phyloP scores from a whole-genome alignment of 2,888 invertebrate genomes.

The Nasonia oneida region DNA sequence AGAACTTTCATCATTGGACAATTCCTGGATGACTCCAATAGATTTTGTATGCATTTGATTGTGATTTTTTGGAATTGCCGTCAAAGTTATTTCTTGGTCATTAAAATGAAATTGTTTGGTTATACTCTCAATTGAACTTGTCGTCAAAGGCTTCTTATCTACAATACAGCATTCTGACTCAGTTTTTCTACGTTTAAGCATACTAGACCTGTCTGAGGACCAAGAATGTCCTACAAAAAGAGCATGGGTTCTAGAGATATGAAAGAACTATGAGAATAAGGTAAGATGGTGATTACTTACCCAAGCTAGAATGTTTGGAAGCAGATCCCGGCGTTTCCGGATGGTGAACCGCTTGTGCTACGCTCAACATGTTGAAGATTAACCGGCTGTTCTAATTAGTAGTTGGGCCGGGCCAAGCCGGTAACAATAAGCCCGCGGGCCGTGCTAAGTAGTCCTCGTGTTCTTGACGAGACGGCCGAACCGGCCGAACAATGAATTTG shows the following conservation, averaged over 20 bases:
- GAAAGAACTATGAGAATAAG: neutral
- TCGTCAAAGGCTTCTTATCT: slow-evolving; percentile 36
- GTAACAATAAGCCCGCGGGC: neutral
- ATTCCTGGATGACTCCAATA: neutral
- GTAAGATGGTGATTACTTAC: slow-evolving; percentile 50
- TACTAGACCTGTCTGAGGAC: slow-evolving; percentile 54
- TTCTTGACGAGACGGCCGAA: neutral
- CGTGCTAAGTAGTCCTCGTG: neutral
- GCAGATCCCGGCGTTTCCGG: slow-evolving; percentile 62
- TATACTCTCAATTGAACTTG: slow-evolving; percentile 12
- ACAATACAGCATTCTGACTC: slow-evolving; percentile 46
- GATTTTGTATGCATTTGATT: slow-evolving; percentile 43
- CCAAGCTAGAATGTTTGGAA: slow-evolving; percentile 59
- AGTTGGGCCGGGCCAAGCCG: neutral
- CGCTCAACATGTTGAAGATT: slow-evolving; percentile 59
- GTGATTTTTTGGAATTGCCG: slow-evolving; percentile 56
- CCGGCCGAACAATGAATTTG: neutral
- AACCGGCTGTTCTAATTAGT: neutral
- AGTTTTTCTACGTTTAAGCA: slow-evolving; percentile 57
- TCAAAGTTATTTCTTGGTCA: slow-evolving; percentile 64
- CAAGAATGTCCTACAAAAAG: slow-evolving; percentile 51
- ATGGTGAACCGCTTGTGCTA: slow-evolving; percentile 61
- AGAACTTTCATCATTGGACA: neutral
- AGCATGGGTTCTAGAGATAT: neutral
- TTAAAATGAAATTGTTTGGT: slow-evolving; percentile 40